Evolutionary conservation across 2,888 invertebrate genomes (phyloP).

Genomic region (Scaptomyza tumidula): DNA sequence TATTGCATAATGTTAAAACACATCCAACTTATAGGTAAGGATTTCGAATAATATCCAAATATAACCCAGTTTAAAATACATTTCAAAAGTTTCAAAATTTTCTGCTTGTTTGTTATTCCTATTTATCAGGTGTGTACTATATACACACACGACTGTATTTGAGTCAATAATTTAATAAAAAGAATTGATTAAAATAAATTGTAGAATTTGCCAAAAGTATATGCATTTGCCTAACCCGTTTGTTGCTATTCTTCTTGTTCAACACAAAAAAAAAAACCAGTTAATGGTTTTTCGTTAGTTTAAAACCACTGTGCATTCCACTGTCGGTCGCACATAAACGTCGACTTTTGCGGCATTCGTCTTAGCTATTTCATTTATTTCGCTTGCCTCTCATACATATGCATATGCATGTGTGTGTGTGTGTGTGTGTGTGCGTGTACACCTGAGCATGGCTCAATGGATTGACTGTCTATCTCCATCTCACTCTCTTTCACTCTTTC

Average conservation of each 20-base stretch:
- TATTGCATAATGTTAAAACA: too few relatives aligned
- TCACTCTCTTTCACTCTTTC: background rate
- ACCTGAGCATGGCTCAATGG: constrained; percentile 48
- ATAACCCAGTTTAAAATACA: too few relatives aligned
- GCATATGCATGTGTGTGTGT: background rate
- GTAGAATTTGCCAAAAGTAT: constrained; percentile 1
- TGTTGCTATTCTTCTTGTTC: background rate
- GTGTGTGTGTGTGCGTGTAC: constrained; percentile 13
- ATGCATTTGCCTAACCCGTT: background rate
- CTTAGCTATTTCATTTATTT: constrained; percentile 71
- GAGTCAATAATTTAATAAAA: background rate
- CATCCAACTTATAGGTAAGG: too few relatives aligned
- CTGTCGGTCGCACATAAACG: constrained; percentile 62
- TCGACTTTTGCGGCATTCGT: constrained; percentile 61
- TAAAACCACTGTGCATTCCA: constrained; percentile 67
- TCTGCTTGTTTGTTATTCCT: too few relatives aligned
- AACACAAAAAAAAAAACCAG: constrained; percentile 16
- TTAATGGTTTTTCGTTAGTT: background rate
- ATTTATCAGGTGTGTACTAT: too few relatives aligned
- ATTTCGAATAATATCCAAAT: too few relatives aligned
- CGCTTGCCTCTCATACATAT: constrained; percentile 34
- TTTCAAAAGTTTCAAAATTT: too few relatives aligned
- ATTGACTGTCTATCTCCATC: constrained; percentile 30
- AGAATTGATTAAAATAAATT: background rate
- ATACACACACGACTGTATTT: too few relatives aligned